phyloP scores from a whole-genome alignment of 2,113 vertebrate genomes.

The Centrocercus urophasianus region DNA sequence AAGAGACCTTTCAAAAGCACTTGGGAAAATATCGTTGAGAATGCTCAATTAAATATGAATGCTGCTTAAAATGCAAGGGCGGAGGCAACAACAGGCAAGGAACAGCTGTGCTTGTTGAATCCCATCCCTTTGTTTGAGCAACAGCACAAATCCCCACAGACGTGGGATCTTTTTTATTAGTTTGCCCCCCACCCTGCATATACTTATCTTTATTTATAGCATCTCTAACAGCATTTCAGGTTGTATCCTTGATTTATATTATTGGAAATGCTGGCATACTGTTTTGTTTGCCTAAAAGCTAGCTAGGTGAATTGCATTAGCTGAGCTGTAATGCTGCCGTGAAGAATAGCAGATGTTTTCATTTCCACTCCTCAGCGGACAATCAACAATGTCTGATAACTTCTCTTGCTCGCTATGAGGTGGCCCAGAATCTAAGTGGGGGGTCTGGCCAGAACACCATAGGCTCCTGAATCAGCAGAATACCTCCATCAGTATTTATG shows the following conservation, averaged over 20 bases:
- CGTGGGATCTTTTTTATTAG: background rate
- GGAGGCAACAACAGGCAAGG: constrained; percentile 1
- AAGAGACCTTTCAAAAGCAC: background rate
- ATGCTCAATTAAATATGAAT: constrained; percentile 11
- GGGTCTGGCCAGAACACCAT: constrained; percentile 40
- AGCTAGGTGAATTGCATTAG: background rate
- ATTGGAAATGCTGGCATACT: background rate
- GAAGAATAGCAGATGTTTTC: constrained; percentile 66
- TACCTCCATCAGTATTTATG: background rate
- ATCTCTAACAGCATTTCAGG: constrained; percentile 22
- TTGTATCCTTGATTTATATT: constrained; percentile 48
- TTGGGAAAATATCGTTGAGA: background rate
- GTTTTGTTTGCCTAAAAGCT: background rate
- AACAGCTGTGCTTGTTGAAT: constrained; percentile 42
- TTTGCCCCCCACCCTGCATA: background rate
- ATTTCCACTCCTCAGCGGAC: constrained; percentile 40
- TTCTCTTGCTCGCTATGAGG: constrained; percentile 20
- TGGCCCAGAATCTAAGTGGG: constrained; percentile 55
- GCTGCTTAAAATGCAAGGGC: background rate
- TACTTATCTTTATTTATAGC: constrained; percentile 27
- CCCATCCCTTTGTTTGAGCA: constrained; percentile 35
- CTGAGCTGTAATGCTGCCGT: background rate
- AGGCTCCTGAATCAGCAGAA: background rate
- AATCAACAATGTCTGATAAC: constrained; percentile 37
- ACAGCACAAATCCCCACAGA: constrained; percentile 27